Evolutionary conservation across 2,888 invertebrate species (phyloP).

Genomic region (Argyresthia albistria): DNA sequence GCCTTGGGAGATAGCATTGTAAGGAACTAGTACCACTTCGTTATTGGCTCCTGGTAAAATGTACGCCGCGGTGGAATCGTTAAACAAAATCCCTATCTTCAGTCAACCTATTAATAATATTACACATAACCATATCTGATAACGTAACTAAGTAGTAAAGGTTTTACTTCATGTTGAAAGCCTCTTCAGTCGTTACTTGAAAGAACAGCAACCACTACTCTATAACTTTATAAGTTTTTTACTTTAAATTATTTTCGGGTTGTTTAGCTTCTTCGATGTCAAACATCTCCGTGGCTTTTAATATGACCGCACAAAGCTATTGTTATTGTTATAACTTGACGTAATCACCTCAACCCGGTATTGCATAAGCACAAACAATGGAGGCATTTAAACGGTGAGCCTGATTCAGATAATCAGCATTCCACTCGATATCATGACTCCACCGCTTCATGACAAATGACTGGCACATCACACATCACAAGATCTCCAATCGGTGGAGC

Average conservation of each 20-base stretch:
- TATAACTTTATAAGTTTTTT: no score
- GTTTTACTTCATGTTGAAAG: background rate
- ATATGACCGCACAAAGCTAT: no score
- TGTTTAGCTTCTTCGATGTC: no score
- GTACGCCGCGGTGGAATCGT: constrained; percentile 38
- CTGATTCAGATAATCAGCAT: constrained; percentile 3
- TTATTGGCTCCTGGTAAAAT: constrained; percentile 59
- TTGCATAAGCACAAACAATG: constrained; percentile 3
- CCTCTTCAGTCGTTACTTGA: no score
- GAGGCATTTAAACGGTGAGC: constrained; percentile 1
- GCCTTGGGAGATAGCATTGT: constrained; percentile 65
- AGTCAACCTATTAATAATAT: constrained; percentile 57
- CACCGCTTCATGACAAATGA: constrained; percentile 48
- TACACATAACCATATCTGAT: constrained; percentile 49
- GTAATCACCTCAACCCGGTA: background rate
- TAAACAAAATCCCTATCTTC: constrained; percentile 49
- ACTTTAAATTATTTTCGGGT: no score
- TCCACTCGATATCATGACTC: background rate
- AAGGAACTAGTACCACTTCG: constrained; percentile 58
- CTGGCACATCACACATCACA: constrained; percentile 45
- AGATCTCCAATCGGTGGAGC: constrained; percentile 44
- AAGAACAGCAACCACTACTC: no score
- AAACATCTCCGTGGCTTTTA: no score
- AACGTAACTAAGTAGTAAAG: constrained; percentile 11
- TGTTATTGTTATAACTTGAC: background rate